These are phyloP conservation scores for Athripsodes cinereus DNA, from an alignment of 2,888 invertebrate species.

Conservation along the genomic window DNA sequence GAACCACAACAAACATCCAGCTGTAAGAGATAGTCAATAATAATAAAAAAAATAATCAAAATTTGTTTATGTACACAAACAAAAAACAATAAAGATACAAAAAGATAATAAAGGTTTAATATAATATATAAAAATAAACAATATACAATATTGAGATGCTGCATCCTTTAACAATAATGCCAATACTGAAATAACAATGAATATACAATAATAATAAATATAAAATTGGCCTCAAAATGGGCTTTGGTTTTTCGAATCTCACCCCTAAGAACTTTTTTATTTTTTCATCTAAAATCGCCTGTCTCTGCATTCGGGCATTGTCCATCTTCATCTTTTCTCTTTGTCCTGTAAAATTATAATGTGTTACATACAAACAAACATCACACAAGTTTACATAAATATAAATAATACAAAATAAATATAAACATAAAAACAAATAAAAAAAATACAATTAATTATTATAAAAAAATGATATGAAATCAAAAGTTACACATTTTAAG, in stretches of 20 bases:
- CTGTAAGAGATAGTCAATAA: not conserved
- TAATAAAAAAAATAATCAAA: conserved; percentile 12
- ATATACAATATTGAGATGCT: conserved; percentile 4
- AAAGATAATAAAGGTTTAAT: not conserved
- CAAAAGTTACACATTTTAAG: too few species aligned
- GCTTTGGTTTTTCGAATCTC: conserved; percentile 39
- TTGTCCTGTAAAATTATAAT: conserved; percentile 43
- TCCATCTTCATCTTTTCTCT: conserved; percentile 59
- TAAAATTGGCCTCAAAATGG: not conserved
- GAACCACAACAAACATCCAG: not conserved
- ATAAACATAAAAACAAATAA: not conserved
- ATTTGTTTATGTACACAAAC: too few species aligned
- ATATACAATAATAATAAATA: conserved; percentile 3
- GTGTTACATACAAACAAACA: not conserved
- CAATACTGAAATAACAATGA: conserved; percentile 1
- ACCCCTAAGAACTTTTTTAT: conserved; percentile 93
- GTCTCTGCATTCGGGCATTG: conserved; percentile 70
- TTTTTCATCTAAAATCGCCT: conserved; percentile 86
- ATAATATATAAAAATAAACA: not conserved
- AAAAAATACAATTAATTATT: too few species aligned
- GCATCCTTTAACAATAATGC: not conserved
- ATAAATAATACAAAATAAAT: not conserved
- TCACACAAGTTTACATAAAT: not conserved
- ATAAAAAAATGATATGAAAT: too few species aligned
- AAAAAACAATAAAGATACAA: conserved; percentile 7